phyloP scores from a whole-genome alignment of 2,113 vertebrate genomes.

The Rousettus leschenaultii region DNA sequence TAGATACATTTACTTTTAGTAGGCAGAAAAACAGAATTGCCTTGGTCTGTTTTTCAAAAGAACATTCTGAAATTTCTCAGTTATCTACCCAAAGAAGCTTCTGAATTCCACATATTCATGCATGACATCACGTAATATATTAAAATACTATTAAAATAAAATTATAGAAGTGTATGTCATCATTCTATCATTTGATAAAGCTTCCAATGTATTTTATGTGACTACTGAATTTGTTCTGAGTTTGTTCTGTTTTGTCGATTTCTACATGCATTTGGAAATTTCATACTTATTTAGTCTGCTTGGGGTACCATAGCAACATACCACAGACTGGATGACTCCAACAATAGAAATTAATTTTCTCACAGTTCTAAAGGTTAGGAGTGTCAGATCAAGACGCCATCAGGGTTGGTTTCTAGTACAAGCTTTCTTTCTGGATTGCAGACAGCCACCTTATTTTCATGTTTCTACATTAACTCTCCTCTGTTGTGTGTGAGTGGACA shows the following conservation, averaged over 20 bases:
- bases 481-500: neutral
- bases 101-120: neutral
- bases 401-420: neutral
- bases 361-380: neutral
- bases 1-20: neutral
- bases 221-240: neutral
- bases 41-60: neutral
- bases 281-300: neutral
- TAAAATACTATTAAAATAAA: neutral
- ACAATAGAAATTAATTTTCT: neutral
- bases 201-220: neutral
- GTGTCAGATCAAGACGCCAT: neutral
- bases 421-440: neutral
- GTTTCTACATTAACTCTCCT: neutral
- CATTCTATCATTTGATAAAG: neutral
- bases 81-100: neutral
- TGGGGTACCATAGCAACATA: neutral
- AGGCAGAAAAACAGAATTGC: neutral
- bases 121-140: neutral
- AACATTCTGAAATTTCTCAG: neutral
- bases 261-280: neutral
- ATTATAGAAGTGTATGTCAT: neutral
- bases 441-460: neutral
- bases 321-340: neutral
- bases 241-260: neutral